Conservation (phyloP, 35 echinoderm and acorn worm species). For the Eucidaris tribuloides region DNA sequence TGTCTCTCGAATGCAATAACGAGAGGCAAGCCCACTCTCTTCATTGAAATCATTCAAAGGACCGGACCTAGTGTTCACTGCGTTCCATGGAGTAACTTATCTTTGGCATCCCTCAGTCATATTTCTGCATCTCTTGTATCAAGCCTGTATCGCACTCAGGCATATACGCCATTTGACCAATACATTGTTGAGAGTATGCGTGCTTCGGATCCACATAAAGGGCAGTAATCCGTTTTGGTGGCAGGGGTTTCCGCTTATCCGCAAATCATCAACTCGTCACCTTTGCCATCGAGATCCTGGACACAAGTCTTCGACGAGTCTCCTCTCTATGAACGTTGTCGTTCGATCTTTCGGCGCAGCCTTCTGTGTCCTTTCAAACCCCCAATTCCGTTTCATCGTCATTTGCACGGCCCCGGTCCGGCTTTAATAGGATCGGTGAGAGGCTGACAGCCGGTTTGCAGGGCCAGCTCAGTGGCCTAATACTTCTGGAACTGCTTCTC, state of each 20-base stretch:
- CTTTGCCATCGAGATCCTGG: slow-evolving; percentile 75
- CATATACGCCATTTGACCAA: slow-evolving; percentile 83
- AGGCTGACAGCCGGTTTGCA: slow-evolving; percentile 13
- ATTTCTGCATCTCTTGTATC: slow-evolving; percentile 50
- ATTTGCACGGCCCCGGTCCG: too few species aligned
- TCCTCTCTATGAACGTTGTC: slow-evolving; percentile 78
- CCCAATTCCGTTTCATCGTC: slow-evolving; percentile 42
- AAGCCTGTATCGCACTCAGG: slow-evolving; percentile 77
- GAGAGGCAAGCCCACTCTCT: slow-evolving; percentile 44
- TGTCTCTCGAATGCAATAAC: slow-evolving; percentile 25
- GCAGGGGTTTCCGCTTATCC: slow-evolving; percentile 76
- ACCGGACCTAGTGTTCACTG: slow-evolving; percentile 69
- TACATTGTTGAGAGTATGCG: slow-evolving; percentile 77
- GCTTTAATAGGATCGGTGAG: slow-evolving; percentile 40
- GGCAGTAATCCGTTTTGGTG: slow-evolving; percentile 49
- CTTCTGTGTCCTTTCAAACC: slow-evolving; percentile 52
- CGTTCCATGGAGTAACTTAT: slow-evolving; percentile 36
- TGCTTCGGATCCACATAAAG: slow-evolving; percentile 55
- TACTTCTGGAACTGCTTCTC: slow-evolving; percentile 73
- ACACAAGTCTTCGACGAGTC: slow-evolving; percentile 86
- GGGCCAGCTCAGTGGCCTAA: slow-evolving; percentile 50
- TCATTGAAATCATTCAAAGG: slow-evolving; percentile 64
- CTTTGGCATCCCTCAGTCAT: slow-evolving; percentile 44
- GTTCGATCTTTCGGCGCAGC: slow-evolving; percentile 59
- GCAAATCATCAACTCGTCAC: slow-evolving; percentile 84